Conservation (phyloP, 2,888 invertebrate species). For the Gisinianus flammeolus region DNA sequence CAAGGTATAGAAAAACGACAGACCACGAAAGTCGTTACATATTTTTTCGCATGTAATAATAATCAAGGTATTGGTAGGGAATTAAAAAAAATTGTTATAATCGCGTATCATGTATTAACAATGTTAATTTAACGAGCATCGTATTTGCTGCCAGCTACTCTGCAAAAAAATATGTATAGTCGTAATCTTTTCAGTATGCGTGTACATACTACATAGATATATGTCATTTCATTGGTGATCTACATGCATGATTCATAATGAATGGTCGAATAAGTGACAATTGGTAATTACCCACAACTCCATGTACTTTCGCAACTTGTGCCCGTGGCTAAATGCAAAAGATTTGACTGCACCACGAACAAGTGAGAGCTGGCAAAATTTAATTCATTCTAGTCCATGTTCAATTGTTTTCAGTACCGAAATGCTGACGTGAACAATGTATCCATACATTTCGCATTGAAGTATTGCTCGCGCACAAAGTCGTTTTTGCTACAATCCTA, state of each 20-base stretch:
- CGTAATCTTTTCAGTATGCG: too few relatives aligned
- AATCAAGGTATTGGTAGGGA: too few relatives aligned
- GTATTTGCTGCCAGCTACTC: too few relatives aligned
- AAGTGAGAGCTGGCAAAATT: neutral
- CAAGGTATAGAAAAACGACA: too few relatives aligned
- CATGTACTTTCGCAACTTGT: neutral
- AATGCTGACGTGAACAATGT: neutral
- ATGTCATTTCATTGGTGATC: too few relatives aligned
- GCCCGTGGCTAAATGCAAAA: neutral
- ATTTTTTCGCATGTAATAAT: too few relatives aligned
- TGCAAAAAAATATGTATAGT: too few relatives aligned
- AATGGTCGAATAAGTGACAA: slow-evolving; percentile 1
- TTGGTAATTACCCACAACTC: neutral
- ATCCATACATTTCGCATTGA: neutral
- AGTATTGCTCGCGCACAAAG: neutral
- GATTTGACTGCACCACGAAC: neutral
- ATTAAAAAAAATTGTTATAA: too few relatives aligned
- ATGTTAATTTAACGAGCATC: too few relatives aligned
- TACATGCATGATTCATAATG: too few relatives aligned
- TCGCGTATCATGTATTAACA: too few relatives aligned
- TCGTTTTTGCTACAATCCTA: neutral
- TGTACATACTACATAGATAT: neutral
- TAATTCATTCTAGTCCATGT: neutral
- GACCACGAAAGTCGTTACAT: too few relatives aligned
- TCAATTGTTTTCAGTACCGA: neutral